A percentile compares a stretch with the other conserved stretches of the same genome.
Conservation (phyloP, 2,888 invertebrate genomes). For the Athalia rosae region DNA sequence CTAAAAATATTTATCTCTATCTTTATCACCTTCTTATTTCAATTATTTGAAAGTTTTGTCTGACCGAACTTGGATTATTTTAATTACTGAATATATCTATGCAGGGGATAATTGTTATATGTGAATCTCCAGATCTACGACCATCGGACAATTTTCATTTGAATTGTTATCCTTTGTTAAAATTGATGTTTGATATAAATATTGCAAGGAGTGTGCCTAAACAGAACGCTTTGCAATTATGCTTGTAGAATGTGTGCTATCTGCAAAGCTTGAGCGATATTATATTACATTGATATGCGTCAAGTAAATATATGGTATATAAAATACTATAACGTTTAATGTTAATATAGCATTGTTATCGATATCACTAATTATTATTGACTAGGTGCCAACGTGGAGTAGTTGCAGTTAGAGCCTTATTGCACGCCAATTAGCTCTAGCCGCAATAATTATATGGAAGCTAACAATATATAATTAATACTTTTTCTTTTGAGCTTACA, state of each 20-base stretch:
- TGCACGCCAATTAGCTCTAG: slow-evolving; percentile 46
- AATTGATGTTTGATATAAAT: slow-evolving; percentile 12
- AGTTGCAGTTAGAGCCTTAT: slow-evolving; percentile 38
- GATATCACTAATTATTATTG: slow-evolving; percentile 25
- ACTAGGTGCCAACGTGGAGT: slow-evolving; percentile 41
- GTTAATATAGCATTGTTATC: slow-evolving; percentile 32
- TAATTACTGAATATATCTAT: background rate
- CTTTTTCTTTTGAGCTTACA: slow-evolving; percentile 36
- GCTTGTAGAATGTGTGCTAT: slow-evolving; percentile 42
- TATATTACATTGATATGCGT: slow-evolving; percentile 32
- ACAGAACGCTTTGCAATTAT: slow-evolving; percentile 32
- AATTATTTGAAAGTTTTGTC: slow-evolving; percentile 9
- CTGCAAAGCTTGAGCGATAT: slow-evolving; percentile 41
- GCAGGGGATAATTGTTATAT: background rate
- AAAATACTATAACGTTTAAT: slow-evolving; percentile 14
- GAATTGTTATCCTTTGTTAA: background rate
- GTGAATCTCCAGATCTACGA: background rate
- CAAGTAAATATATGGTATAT: slow-evolving; percentile 17
- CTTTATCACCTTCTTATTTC: background rate
- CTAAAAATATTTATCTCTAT: slow-evolving; percentile 53
- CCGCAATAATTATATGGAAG: slow-evolving; percentile 34
- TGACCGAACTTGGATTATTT: slow-evolving; percentile 7
- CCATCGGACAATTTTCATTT: background rate
- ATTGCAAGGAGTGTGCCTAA: slow-evolving; percentile 27
- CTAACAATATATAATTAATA: slow-evolving; percentile 33